Evolutionary conservation across 2,888 invertebrate genomes (phyloP).

Genomic region (Acleris sparsana): DNA sequence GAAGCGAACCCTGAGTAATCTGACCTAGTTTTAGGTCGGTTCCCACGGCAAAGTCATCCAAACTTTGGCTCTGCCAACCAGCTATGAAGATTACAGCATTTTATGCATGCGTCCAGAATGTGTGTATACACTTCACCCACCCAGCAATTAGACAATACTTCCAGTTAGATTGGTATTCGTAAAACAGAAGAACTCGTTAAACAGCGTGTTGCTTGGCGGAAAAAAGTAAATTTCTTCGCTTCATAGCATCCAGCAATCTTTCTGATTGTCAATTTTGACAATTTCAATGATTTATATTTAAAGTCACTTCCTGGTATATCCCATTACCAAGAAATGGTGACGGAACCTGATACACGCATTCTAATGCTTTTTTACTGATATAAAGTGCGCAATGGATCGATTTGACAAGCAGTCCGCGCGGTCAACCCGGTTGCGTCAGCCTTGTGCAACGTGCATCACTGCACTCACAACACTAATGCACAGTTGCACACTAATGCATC

Average conservation of each 20-base stretch:
- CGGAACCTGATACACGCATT: conserved; percentile 24
- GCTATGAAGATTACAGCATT: neutral
- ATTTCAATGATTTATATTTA: too few species aligned
- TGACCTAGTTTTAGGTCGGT: conserved; percentile 1
- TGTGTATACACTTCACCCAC: too few species aligned
- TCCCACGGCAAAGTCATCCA: neutral
- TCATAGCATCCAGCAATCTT: too few species aligned
- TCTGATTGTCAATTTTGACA: too few species aligned
- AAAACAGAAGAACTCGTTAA: too few species aligned
- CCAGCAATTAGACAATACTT: too few species aligned
- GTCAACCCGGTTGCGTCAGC: conserved; percentile 26
- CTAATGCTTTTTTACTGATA: conserved; percentile 39
- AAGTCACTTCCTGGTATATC: too few species aligned
- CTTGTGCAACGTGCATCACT: conserved; percentile 28
- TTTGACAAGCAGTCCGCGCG: conserved; percentile 25
- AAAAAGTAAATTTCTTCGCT: too few species aligned
- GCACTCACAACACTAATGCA: conserved; percentile 21
- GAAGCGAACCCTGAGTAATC: neutral
- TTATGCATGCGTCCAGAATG: neutral
- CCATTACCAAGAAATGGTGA: neutral
- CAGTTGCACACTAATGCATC: conserved; percentile 22
- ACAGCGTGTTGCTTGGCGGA: too few species aligned
- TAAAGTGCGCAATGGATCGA: conserved; percentile 41
- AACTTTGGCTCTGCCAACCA: neutral
- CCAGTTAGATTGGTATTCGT: too few species aligned